Percentiles rank a stretch among this genome's conserved stretches.
These are phyloP conservation scores for Leptinotarsa undecemlineata DNA, from an alignment of 1,140 invertebrate genomes.

Conservation along the genomic window DNA sequence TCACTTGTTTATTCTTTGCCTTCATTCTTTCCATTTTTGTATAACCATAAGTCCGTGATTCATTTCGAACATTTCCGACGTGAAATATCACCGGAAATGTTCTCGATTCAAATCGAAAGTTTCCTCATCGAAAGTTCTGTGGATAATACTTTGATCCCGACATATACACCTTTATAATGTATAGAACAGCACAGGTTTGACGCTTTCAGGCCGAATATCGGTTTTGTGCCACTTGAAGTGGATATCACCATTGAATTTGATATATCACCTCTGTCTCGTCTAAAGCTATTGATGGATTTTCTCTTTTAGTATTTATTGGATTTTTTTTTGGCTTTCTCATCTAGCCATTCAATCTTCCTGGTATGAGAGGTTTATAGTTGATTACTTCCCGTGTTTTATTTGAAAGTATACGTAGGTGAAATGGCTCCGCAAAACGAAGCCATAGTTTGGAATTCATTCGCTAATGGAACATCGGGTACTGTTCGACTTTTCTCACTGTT, in stretches of 20 bases:
- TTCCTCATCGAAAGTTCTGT: neutral
- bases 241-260: conserved; percentile 1
- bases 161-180: neutral
- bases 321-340: neutral
- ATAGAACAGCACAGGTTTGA: neutral
- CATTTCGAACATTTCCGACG: no score
- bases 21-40: no score
- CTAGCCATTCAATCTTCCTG: neutral
- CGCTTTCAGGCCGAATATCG: neutral
- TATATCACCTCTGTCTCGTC: neutral
- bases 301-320: neutral
- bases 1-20: no score
- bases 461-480: no score
- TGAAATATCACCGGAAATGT: no score
- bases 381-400: conserved; percentile 3
- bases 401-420: neutral
- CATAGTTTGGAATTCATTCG: no score
- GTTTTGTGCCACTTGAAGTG: neutral
- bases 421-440: neutral
- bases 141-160: neutral
- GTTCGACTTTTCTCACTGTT: no score
- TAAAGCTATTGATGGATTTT: neutral
- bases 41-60: no score
- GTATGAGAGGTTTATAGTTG: conserved; percentile 3
- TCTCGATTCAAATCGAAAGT: no score